phyloP scores from a whole-genome alignment of 2,888 invertebrate genomes.

The Neoascia interrupta region DNA sequence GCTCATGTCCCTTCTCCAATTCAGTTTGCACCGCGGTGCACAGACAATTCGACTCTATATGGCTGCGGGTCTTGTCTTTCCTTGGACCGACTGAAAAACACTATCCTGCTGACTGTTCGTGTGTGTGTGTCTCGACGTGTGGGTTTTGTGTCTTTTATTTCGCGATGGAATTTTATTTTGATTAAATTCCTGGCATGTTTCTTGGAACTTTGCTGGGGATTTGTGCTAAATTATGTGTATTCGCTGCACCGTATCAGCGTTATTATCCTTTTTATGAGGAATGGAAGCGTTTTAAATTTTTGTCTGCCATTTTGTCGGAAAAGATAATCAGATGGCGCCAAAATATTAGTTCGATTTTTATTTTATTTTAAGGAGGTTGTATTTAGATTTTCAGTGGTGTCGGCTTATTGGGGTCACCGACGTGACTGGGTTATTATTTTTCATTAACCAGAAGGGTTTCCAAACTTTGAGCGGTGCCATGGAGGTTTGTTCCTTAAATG shows the following conservation, averaged over 20 bases:
- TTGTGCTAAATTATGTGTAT: conserved; percentile 25
- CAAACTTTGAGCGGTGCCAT: too few relatives aligned
- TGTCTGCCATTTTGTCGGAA: conserved; percentile 42
- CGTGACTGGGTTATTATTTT: too few relatives aligned
- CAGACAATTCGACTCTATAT: conserved; percentile 17
- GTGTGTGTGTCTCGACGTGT: conserved; percentile 10
- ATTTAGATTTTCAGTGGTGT: too few relatives aligned
- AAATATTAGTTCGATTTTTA: too few relatives aligned
- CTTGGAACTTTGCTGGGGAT: conserved; percentile 53
- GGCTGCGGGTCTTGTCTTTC: conserved; percentile 17
- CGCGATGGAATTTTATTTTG: conserved; percentile 44
- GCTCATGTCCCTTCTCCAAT: neutral
- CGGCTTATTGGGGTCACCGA: too few relatives aligned
- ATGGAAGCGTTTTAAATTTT: too few relatives aligned
- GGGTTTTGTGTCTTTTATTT: conserved; percentile 23
- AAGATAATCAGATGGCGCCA: conserved; percentile 46
- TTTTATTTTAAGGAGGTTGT: too few relatives aligned
- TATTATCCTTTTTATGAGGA: conserved; percentile 8
- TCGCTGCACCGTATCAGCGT: conserved; percentile 20
- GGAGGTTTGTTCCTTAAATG: too few relatives aligned
- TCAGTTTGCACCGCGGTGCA: conserved; percentile 17
- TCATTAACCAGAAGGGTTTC: too few relatives aligned
- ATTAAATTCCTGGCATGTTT: conserved; percentile 56
- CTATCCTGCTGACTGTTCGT: conserved; percentile 21
- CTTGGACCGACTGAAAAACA: conserved; percentile 3